Conservation (phyloP, 2,113 vertebrate species). For the Electrona antarctica region DNA sequence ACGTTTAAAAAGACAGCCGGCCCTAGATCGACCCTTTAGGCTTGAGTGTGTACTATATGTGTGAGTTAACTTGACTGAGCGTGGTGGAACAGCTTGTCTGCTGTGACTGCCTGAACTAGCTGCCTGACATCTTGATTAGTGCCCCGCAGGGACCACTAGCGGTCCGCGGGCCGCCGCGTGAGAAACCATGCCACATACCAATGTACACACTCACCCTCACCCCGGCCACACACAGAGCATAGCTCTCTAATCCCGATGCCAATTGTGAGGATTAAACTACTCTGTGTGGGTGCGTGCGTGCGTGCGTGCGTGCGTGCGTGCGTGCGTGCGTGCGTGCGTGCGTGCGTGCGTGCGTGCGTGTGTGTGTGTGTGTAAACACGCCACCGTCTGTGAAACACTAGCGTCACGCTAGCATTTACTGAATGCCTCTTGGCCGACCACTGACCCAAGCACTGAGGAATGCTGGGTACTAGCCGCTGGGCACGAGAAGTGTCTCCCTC, state of each 20-base stretch:
- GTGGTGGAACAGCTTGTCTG: too few relatives aligned
- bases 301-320: not conserved
- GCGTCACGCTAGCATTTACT: not conserved
- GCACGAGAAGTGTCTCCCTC: not conserved
- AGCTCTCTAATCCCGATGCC: slow-evolving; percentile 19
- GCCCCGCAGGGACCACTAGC: too few relatives aligned
- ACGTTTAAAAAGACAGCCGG: too few relatives aligned
- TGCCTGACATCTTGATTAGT: too few relatives aligned
- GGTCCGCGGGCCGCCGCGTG: too few relatives aligned
- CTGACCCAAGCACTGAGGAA: slow-evolving; percentile 3
- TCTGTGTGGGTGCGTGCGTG: not conserved
- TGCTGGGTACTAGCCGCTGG: slow-evolving; percentile 11
- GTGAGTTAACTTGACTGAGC: too few relatives aligned
- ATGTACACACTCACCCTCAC: not conserved
- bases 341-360: not conserved
- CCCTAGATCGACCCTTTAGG: too few relatives aligned
- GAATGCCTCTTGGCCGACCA: not conserved
- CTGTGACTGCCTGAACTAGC: too few relatives aligned
- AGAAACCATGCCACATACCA: not conserved
- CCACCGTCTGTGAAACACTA: not conserved
- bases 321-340: not conserved
- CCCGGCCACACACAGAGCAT: not conserved
- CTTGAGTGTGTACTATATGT: too few relatives aligned
- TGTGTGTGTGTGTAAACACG: slow-evolving; percentile 15
- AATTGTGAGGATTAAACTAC: slow-evolving; percentile 14